phyloP scores from a whole-genome alignment of 1,140 invertebrate species.

The Drosophila arawakana region DNA sequence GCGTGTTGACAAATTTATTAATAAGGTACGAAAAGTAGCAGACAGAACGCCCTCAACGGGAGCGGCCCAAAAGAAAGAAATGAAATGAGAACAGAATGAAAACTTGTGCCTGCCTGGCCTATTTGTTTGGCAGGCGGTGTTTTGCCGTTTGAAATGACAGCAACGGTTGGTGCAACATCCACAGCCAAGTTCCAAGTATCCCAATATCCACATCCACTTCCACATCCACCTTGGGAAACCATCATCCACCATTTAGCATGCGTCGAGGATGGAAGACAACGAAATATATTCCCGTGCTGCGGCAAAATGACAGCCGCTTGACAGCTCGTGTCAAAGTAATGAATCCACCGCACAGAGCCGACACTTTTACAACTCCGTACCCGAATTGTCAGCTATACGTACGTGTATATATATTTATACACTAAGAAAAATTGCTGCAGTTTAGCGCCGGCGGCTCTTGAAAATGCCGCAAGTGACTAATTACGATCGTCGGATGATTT shows the following conservation, averaged over 20 bases:
- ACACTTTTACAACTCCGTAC: conserved; percentile 75
- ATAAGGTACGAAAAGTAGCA: conserved; percentile 74
- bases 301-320: conserved; percentile 82
- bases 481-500: conserved; percentile 77
- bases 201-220: neutral
- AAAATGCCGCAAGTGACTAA: conserved; percentile 74
- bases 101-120: conserved; percentile 48
- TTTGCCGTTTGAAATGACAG: conserved; percentile 65
- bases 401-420: conserved; percentile 15
- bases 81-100: neutral
- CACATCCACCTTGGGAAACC: conserved; percentile 41
- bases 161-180: conserved; percentile 51
- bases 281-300: conserved; percentile 73
- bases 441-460: conserved; percentile 69
- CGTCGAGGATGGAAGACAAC: conserved; percentile 35
- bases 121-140: conserved; percentile 75
- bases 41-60: conserved; percentile 73
- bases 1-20: conserved; percentile 84
- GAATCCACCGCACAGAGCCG: conserved; percentile 81
- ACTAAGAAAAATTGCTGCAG: conserved; percentile 74
- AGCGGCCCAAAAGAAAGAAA: conserved; percentile 23
- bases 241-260: conserved; percentile 65
- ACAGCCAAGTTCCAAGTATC: neutral
- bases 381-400: conserved; percentile 18
- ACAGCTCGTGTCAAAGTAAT: conserved; percentile 84